Conservation (phyloP, 2,888 invertebrate species). For the Dysmachus trigonus region DNA sequence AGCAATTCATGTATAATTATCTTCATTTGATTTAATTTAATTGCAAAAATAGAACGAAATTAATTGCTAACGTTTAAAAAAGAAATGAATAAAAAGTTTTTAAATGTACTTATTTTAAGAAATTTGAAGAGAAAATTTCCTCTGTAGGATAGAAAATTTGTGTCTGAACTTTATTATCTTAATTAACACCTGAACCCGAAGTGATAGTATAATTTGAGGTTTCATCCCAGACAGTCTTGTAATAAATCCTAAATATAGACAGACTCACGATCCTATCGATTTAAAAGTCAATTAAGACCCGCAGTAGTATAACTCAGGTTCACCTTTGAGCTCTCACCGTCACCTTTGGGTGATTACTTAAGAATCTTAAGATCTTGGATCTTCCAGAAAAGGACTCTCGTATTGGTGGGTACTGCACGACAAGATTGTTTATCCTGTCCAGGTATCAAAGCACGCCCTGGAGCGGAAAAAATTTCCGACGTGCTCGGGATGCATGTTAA, state of each 20-base stretch:
- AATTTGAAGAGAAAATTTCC: not conserved
- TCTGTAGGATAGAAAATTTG: not conserved
- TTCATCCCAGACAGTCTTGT: not conserved
- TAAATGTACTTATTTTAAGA: too few species aligned
- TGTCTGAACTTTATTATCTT: not conserved
- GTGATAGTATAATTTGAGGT: not conserved
- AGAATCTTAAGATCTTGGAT: not conserved
- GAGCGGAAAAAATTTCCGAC: not conserved
- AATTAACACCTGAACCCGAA: not conserved
- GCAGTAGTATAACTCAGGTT: not conserved
- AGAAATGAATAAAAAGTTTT: too few species aligned
- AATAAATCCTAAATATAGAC: conserved; percentile 2
- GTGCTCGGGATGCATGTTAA: not conserved
- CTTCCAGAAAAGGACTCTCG: not conserved
- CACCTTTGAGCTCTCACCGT: not conserved
- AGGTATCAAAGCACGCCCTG: not conserved
- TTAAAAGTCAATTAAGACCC: not conserved
- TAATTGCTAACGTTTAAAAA: too few species aligned
- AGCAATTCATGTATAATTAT: too few species aligned
- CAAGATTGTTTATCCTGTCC: not conserved
- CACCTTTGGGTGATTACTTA: not conserved
- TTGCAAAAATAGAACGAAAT: too few species aligned
- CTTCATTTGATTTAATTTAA: too few species aligned
- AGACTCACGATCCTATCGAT: not conserved
- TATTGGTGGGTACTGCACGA: not conserved